Evolutionary conservation across 2,888 invertebrate species (phyloP), one percentile per base, ranked within the genome.

Genomic region (Nemapogon koenigi): DNA sequence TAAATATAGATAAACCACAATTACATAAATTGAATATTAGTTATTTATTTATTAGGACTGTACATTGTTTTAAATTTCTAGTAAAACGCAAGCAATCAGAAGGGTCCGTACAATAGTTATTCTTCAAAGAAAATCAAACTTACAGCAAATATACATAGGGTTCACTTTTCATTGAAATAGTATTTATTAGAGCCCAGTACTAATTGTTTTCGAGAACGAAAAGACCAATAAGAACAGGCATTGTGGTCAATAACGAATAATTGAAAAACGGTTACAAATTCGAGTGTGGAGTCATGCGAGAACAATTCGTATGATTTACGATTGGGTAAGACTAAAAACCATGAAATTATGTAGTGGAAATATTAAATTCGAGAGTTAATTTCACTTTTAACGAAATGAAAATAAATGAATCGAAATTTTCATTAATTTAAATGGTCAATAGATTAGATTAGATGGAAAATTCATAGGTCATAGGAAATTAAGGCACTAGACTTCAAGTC

Each of bases 191-290:
- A 51, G 47, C 47, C 46, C 43, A 35, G 50, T 54, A 65, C 61
- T 68, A 68, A 67, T 67, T 65, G 62, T 67, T 69, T 61, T 68
- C 57, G 59, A 59, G 55, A 52, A 42, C 57, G 57, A 72, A 71
- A 71, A 67, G 66, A 57, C 62, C 64, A 69, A 70, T 66, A 63
- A 62, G 59, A 60, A 57, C 56, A 56, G 42, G 61, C 62, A 69
- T 71, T 73, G 71, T 71, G 71, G 71, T 72, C 71, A 73, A 71
- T 72, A 61, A 68, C 62, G 67, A 57, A 68, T 73, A 73, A 76
- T 75, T 73, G 72, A 72, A 75, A 72, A 73, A 71, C 58, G 59
- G 62, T 70, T 62, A 68, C 70, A 71, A 71, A 70, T 72, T 68
- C 59, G 68, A 73, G 67, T 71, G 68, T 68, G 59, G 57, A 60